Base-by-base conservation (phyloP, 2,888 invertebrate genomes). In the Drosophila helvetica region DNA sequence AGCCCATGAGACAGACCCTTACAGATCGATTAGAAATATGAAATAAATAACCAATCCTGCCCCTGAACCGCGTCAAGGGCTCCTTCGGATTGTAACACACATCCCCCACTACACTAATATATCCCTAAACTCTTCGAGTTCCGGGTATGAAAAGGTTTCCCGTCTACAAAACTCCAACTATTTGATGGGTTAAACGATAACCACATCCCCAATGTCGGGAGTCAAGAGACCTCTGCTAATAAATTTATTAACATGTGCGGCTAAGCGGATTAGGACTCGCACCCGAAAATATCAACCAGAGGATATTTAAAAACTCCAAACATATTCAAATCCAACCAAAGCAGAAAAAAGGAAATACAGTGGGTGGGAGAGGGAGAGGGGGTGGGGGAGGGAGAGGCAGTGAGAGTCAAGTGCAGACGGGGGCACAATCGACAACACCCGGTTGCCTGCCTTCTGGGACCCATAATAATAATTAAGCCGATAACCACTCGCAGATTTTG, bases 391-490 rank as follows among this genome's bases (percentile, higher is more conserved):
- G 27, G 6, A 1, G 25, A 0, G 25, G 25, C 1, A 25, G 2
- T 15, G 43, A 52, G 67, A 80, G 82, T 88, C 86, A 79, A 85
- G 83, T 79, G 83, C 74, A 74, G 67, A 68, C 75, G 66, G 6
- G 1, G 55, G 19, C 52, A 71, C 76, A 74, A 74, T 80, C 54
- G 68, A 73, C 64, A 47, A 73, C 87, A 88, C 74, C 66, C 71
- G 57, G 38, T 7, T 71, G 70, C 45, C 82, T 57, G 75, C 85
- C 88, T 51, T 80, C 61, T 67, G 88, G 89, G 84, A 88, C 85
- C 79, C 82, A 72, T 87, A 87, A 89, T 85, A 82, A 89, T 86
- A 86, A 86, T 86, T 89, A 86, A 86, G 89, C 88, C 88, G 89
- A 86, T 86, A 89, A 89, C 38, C 86, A 88, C 75, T 82, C 72